Conservation (phyloP, 2,113 vertebrate species). For the Ictidomys tridecemlineatus region DNA sequence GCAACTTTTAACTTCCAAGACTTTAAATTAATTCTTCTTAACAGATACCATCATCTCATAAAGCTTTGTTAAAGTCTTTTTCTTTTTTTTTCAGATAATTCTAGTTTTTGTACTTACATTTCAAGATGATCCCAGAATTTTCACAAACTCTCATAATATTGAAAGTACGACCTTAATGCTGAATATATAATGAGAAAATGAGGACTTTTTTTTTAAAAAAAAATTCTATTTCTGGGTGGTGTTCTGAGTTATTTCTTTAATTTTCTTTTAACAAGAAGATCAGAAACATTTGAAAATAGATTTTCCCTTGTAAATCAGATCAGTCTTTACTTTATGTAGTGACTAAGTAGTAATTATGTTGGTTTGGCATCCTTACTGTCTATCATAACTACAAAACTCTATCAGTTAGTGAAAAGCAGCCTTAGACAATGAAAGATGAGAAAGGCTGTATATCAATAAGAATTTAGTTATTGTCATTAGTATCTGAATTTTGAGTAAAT, state of each 20-base stretch:
- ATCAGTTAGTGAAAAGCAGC: neutral
- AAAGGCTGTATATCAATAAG: neutral
- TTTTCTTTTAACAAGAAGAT: neutral
- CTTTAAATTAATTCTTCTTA: neutral
- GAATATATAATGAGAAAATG: neutral
- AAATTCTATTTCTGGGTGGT: neutral
- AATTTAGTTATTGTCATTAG: neutral
- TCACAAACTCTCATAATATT: neutral
- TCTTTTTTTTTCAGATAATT: neutral
- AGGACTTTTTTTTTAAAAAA: too few relatives aligned
- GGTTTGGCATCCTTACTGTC: neutral
- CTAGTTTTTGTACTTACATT: neutral
- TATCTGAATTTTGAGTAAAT: neutral
- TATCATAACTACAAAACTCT: neutral
- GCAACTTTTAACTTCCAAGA: neutral
- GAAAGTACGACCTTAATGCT: neutral
- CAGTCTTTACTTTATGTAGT: neutral
- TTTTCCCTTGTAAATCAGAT: neutral
- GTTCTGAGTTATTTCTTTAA: neutral
- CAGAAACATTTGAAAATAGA: neutral
- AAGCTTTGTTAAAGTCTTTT: neutral
- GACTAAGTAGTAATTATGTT: neutral
- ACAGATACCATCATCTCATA: neutral
- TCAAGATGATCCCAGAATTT: neutral
- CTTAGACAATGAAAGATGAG: neutral